Base-by-base conservation (phyloP, 1,140 invertebrate genomes). In the Chironomus striatipennis region DNA sequence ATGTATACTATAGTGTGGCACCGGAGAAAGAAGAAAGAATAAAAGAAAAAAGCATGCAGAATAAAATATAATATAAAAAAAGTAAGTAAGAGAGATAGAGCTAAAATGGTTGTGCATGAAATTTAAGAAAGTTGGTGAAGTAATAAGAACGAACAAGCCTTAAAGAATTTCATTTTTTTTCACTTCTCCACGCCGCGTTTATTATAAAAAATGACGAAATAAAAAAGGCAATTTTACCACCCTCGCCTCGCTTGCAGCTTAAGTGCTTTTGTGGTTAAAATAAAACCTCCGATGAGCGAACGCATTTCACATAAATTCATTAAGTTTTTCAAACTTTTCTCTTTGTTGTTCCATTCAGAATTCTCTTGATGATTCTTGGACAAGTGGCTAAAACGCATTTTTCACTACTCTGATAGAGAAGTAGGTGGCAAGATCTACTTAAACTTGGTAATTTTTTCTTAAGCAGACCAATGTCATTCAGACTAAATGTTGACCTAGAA, bases 141-240 rank as follows among this genome's bases (percentile, higher is more conserved):
- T 70, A 18, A 21, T 70, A 70, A 70, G 65, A 70, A 17, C 18
- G 17, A 67, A 18, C 47, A 57, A 57, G 47, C 47, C 47, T 57
- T 57, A 70, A 21, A 70, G 20, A 70, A 57, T 57, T 57, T 57
- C n/a, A 57, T n/a, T 12, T 70, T 18, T 67, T 67, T 70, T 70
- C 18, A 57, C 47, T 57, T n/a, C 12, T 70, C 24, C 24, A 34
- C 24, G 24, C 24, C 65, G 65, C 10, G 65, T 70, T 70, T 18
- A 70, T 70, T 70, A 70, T 70, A 70, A 70, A 70, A 70, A 70
- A 70, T 70, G 65, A 70, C 65, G 65, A 70, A 70, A 70, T 70
- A 70, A 70, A 70, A 70, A 70, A 70, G 17, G 17, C 65, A 70
- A 70, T 70, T 70, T 70, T 70, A 21, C 65, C 65, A 70, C 65